These are phyloP conservation scores for Falco rusticolus DNA, from an alignment of 2,797 vertebrate genomes.

Conservation along the genomic window DNA sequence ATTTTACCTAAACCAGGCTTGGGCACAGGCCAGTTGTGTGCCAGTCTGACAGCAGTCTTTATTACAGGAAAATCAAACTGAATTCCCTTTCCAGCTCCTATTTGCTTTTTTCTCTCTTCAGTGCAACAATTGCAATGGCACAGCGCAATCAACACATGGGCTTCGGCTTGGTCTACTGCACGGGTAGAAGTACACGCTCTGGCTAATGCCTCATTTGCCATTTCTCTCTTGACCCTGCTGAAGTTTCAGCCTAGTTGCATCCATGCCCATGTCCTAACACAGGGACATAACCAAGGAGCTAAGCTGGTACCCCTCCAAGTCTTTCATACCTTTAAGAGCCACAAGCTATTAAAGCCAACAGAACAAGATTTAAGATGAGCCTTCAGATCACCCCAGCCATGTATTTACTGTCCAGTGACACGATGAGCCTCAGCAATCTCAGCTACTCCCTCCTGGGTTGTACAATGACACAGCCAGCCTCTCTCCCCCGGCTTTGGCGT, in stretches of 20 bases:
- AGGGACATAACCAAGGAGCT: background rate
- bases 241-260: background rate
- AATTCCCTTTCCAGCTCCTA: background rate
- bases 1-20: background rate
- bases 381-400: background rate
- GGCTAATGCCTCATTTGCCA: background rate
- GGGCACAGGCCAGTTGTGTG: background rate
- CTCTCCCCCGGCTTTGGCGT: background rate
- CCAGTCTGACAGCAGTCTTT: background rate
- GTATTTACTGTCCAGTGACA: background rate
- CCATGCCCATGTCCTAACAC: background rate
- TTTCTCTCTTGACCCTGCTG: background rate
- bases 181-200: background rate
- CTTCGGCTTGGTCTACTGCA: rapidly evolving
- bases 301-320: background rate
- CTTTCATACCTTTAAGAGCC: background rate
- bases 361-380: background rate
- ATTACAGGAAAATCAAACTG: background rate
- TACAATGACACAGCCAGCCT: background rate
- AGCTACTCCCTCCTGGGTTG: background rate
- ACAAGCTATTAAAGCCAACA: background rate
- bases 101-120: background rate
- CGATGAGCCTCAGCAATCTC: background rate
- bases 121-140: background rate
- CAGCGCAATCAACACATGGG: background rate